These are phyloP conservation scores for Pseudorasbora parva DNA, from an alignment of 2,113 vertebrate genomes.

Conservation along the genomic window DNA sequence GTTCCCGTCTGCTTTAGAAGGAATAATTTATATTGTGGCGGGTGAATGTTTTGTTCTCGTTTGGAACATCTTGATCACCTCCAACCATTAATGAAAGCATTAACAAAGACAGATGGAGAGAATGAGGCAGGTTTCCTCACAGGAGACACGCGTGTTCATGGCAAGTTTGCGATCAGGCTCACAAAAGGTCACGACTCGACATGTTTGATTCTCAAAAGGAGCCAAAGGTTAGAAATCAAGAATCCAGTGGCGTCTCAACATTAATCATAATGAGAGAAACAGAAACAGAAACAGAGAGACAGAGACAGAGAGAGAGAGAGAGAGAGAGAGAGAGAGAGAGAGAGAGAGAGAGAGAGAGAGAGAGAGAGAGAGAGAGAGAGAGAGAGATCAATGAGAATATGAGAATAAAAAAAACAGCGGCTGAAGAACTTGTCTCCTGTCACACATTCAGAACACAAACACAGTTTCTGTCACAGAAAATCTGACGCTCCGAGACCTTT, in stretches of 20 bases:
- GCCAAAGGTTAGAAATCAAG: conserved; percentile 77
- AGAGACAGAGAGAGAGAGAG: not conserved
- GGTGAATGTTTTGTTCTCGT: conserved; percentile 31
- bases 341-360: conserved; percentile 16
- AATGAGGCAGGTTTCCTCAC: conserved; percentile 47
- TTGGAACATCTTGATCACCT: conserved; percentile 48
- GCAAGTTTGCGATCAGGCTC: conserved; percentile 51
- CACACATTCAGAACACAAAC: conserved; percentile 29
- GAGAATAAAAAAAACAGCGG: conserved; percentile 53
- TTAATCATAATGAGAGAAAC: conserved; percentile 58
- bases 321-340: conserved; percentile 14
- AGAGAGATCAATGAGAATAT: conserved; percentile 50
- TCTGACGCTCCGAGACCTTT: conserved; percentile 27
- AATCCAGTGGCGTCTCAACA: conserved; percentile 72
- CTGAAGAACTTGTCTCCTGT: conserved; percentile 54
- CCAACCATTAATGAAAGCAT: conserved; percentile 62
- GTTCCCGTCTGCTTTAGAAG: conserved; percentile 25
- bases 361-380: conserved; percentile 14
- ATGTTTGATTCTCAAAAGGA: conserved; percentile 78
- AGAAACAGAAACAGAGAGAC: conserved; percentile 24
- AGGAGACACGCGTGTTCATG: too few relatives aligned
- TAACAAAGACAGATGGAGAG: conserved; percentile 51
- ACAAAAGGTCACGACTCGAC: conserved; percentile 74
- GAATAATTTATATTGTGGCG: conserved; percentile 38
- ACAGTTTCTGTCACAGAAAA: not conserved